Conservation (phyloP, 2,888 invertebrate species). For the Isotomurus palustris region DNA sequence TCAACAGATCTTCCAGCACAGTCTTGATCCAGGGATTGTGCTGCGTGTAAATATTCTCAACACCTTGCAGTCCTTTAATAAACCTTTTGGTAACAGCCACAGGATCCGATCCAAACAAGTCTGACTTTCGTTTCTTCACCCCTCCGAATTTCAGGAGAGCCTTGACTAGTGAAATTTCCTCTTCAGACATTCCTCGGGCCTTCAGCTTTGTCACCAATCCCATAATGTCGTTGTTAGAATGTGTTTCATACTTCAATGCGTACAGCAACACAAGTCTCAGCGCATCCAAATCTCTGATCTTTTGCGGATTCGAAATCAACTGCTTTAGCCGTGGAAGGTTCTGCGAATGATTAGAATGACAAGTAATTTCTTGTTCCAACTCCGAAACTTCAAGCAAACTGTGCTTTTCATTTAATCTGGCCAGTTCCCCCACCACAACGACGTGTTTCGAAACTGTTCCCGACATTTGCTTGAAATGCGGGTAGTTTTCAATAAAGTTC, state of each 20-base stretch:
- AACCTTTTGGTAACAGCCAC: conserved; percentile 43
- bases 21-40: conserved; percentile 90
- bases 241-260: conserved; percentile 86
- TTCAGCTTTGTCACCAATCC: conserved; percentile 70
- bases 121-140: conserved; percentile 42
- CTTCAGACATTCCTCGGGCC: conserved; percentile 65
- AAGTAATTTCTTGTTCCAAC: conserved; percentile 86
- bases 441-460: conserved; percentile 97
- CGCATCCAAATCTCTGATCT: conserved; percentile 72
- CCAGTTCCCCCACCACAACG: conserved; percentile 91
- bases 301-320: conserved; percentile 66
- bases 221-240: conserved; percentile 75
- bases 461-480: conserved; percentile 75
- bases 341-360: conserved; percentile 59
- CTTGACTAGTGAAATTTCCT: conserved; percentile 47
- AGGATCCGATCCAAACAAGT: conserved; percentile 44
- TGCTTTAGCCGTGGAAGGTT: conserved; percentile 67
- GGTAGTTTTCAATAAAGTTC: conserved; percentile 90
- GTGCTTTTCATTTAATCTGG: conserved; percentile 70
- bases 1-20: conserved; percentile 81
- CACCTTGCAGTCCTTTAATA: conserved; percentile 75
- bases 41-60: conserved; percentile 98
- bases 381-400: conserved; percentile 85
- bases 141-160: conserved; percentile 42
- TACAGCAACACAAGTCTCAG: conserved; percentile 86